phyloP scores from a whole-genome alignment of 2,888 invertebrate genomes.

The Cosmia pyralina region DNA sequence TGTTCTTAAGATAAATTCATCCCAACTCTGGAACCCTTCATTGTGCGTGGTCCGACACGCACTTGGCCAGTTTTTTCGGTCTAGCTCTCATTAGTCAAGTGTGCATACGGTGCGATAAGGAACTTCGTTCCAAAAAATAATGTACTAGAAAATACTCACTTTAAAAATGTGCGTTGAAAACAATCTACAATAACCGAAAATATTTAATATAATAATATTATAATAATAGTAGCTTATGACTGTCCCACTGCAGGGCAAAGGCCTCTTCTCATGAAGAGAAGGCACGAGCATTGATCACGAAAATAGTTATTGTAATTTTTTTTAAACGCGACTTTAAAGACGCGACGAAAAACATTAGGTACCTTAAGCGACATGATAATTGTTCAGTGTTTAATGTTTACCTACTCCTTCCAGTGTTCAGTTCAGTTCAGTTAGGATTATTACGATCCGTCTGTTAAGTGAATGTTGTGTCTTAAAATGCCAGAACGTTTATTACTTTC shows the following conservation, averaged over 20 bases:
- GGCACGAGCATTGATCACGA: too few relatives aligned
- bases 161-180: neutral
- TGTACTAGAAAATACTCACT: too few relatives aligned
- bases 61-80: too few relatives aligned
- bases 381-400: conserved; percentile 38
- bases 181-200: too few relatives aligned
- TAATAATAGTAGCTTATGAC: too few relatives aligned
- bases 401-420: conserved; percentile 34
- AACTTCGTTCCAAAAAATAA: neutral
- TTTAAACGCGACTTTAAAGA: neutral
- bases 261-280: too few relatives aligned
- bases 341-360: neutral
- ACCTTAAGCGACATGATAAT: conserved; percentile 36
- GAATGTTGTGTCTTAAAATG: conserved; percentile 56
- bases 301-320: too few relatives aligned
- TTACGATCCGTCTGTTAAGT: conserved; percentile 50
- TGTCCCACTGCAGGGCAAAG: too few relatives aligned
- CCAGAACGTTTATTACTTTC: conserved; percentile 58
- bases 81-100: neutral
- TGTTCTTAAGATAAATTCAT: too few relatives aligned
- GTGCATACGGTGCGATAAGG: neutral
- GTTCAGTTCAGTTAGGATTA: conserved; percentile 48
- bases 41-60: too few relatives aligned
- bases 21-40: too few relatives aligned
- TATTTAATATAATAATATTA: too few relatives aligned